Conservation (phyloP, 2,797 vertebrate species). For the Carduelis carduelis region DNA sequence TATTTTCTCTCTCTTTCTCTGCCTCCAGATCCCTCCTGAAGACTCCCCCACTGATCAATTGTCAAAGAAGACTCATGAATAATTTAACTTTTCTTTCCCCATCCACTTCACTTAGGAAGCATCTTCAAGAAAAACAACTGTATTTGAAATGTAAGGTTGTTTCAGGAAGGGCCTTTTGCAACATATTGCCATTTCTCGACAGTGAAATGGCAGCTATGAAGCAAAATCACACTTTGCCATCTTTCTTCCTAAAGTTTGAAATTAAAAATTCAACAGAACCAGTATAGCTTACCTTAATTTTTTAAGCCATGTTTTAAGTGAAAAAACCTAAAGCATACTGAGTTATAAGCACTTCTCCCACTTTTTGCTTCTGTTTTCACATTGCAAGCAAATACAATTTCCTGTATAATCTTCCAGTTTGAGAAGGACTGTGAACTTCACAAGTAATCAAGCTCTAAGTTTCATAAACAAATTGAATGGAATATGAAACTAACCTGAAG, state of each 20-base stretch:
- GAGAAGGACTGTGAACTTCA: background rate
- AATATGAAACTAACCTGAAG: background rate
- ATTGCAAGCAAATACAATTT: background rate
- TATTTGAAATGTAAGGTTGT: background rate
- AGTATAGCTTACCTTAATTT: background rate
- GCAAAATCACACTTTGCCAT: background rate
- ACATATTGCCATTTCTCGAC: background rate
- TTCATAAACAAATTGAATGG: background rate
- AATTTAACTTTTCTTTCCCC: conserved; percentile 54
- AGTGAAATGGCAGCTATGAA: background rate
- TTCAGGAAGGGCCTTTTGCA: background rate
- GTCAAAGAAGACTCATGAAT: conserved; percentile 65
- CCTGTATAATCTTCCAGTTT: background rate
- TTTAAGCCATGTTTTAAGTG: background rate
- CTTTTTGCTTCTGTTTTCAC: background rate
- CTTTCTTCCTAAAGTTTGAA: background rate
- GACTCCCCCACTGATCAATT: conserved; percentile 53
- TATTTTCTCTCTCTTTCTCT: conserved; percentile 19
- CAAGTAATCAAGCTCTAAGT: background rate
- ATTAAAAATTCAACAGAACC: background rate
- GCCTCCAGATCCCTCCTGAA: conserved; percentile 11
- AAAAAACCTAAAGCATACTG: background rate
- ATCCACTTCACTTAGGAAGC: background rate
- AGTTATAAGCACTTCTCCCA: background rate
- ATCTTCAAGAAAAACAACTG: conserved; percentile 24